Conservation (phyloP, 2,888 invertebrate species). For the Blastobasis adustella region DNA sequence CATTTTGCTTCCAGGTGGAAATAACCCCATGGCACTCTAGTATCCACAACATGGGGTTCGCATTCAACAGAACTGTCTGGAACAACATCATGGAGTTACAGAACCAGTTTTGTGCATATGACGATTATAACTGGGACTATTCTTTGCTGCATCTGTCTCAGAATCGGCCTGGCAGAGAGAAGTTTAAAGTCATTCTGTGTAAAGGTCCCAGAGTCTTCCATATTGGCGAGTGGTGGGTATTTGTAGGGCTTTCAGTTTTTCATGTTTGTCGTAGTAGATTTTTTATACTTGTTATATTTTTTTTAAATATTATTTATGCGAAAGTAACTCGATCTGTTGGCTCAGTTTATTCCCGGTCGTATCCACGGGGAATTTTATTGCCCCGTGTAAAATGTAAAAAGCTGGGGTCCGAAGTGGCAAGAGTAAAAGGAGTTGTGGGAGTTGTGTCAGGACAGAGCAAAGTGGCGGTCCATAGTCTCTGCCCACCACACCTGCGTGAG, state of each 20-base stretch:
- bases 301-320: too few species aligned
- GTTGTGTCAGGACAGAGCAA: too few species aligned
- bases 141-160: conserved; percentile 94
- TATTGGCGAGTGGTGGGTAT: conserved; percentile 95
- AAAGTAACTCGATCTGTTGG: too few species aligned
- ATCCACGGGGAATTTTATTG: too few species aligned
- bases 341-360: too few species aligned
- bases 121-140: conserved; percentile 99
- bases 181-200: conserved; percentile 90
- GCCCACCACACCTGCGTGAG: too few species aligned
- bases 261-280: too few species aligned
- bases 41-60: conserved; percentile 99
- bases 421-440: too few species aligned
- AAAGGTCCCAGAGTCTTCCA: conserved; percentile 97
- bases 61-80: conserved; percentile 93
- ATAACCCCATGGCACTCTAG: conserved; percentile 96
- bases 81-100: conserved; percentile 85
- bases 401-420: too few species aligned
- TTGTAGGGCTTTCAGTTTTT: neutral
- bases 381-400: too few species aligned
- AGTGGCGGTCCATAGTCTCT: too few species aligned
- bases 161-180: conserved; percentile 81
- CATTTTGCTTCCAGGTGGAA: conserved; percentile 80
- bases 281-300: too few species aligned
- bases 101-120: conserved; percentile 93